Evolutionary conservation across 64 coral and sea anemone genomes (phyloP).

Genomic region (Catalaphyllia jardinei): DNA sequence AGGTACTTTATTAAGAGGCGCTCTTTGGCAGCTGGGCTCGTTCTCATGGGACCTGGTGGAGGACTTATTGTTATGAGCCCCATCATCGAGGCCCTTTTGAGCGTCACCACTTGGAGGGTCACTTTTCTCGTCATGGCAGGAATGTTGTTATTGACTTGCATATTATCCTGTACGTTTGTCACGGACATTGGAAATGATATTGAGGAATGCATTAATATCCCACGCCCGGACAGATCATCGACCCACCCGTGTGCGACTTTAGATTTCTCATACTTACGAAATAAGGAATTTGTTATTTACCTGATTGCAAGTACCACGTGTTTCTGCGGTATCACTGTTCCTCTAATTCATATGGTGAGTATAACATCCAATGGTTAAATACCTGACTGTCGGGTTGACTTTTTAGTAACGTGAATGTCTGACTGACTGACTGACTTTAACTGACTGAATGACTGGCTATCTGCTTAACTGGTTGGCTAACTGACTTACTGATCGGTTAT

Average conservation of each 20-base stretch:
- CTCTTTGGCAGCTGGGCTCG: conserved; percentile 23
- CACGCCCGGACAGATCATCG: neutral
- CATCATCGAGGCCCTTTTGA: neutral
- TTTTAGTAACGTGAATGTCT: too few species aligned
- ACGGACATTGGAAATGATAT: conserved; percentile 1
- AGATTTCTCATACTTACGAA: neutral
- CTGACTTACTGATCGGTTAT: too few species aligned
- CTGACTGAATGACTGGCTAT: too few species aligned
- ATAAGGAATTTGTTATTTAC: conserved; percentile 28
- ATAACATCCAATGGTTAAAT: neutral
- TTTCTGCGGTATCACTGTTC: conserved; percentile 6
- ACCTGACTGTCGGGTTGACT: too few species aligned
- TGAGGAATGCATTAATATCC: neutral
- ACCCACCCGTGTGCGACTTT: neutral
- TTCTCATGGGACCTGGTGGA: conserved; percentile 3
- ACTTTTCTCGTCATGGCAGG: conserved; percentile 41
- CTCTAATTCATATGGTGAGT: conserved; percentile 21
- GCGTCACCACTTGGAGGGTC: conserved; percentile 23
- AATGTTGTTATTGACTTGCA: conserved; percentile 24
- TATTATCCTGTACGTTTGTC: conserved; percentile 40
- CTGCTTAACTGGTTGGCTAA: too few species aligned
- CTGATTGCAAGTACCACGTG: neutral
- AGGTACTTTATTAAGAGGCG: conserved; percentile 35
- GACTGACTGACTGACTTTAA: too few species aligned
- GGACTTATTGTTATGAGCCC: conserved; percentile 50